Conservation (phyloP, 1,140 invertebrate genomes). For the Pachypeltis micranthus region DNA sequence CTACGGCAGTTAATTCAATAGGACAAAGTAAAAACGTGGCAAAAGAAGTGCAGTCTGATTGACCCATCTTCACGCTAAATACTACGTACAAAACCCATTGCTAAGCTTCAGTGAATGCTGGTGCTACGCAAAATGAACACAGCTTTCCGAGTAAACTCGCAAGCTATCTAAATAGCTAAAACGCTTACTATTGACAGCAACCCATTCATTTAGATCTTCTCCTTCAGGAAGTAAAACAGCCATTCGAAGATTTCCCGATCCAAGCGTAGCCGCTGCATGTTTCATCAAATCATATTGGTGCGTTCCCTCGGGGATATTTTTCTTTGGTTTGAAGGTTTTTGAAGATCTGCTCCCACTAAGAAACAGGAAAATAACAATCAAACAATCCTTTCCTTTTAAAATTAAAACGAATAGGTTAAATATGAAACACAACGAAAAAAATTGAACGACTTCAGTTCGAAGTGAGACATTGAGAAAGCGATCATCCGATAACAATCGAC, state of each 20-base stretch:
- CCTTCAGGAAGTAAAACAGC: conserved; percentile 96
- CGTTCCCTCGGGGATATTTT: conserved; percentile 96
- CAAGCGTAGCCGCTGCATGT: conserved; percentile 94
- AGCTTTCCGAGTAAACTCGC: too few species aligned
- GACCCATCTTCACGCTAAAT: too few species aligned
- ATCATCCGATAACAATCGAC: neutral
- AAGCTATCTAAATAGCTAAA: neutral
- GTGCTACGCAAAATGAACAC: too few species aligned
- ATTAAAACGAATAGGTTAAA: neutral
- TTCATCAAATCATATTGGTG: conserved; percentile 99
- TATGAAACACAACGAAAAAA: neutral
- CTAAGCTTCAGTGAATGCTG: neutral
- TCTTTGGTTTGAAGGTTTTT: conserved; percentile 97
- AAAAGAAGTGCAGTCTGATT: too few species aligned
- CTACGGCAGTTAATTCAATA: too few species aligned
- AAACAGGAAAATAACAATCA: conserved; percentile 21
- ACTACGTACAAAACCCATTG: conserved; percentile 12
- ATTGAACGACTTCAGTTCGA: neutral
- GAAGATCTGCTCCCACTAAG: conserved; percentile 73
- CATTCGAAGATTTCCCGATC: conserved; percentile 88
- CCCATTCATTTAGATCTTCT: conserved; percentile 99
- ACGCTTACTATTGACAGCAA: conserved; percentile 91
- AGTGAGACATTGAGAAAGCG: neutral
- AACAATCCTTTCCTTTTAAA: neutral
- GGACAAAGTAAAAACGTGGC: too few species aligned